Conservation (phyloP, 2,113 vertebrate genomes). For the Merops nubicus region DNA sequence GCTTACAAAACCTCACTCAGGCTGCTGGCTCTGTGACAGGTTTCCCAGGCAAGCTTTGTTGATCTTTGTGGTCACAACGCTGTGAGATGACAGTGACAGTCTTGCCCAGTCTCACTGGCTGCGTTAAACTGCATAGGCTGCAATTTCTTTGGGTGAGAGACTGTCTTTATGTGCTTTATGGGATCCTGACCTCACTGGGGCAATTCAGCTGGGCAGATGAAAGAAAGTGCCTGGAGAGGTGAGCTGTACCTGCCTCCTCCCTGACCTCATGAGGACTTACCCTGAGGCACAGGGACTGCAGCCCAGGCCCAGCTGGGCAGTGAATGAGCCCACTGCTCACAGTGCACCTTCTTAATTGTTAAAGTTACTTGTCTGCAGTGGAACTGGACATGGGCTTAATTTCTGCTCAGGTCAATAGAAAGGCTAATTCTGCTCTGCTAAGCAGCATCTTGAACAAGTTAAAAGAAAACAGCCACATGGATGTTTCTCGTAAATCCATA, state of each 20-base stretch:
- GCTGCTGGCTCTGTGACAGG: background rate
- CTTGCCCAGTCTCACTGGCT: background rate
- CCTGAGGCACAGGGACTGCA: background rate
- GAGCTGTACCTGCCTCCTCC: background rate
- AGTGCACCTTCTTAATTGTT: background rate
- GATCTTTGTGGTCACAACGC: background rate
- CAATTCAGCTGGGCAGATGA: background rate
- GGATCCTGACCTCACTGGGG: background rate
- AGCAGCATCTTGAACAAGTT: background rate
- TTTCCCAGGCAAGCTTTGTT: background rate
- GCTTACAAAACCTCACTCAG: background rate
- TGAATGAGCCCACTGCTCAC: background rate
- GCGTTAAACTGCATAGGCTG: background rate
- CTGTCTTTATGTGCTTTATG: background rate
- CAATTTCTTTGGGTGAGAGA: background rate
- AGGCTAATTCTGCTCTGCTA: background rate
- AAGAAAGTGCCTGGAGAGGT: background rate
- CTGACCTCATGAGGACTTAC: fast-evolving
- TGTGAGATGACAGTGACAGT: background rate
- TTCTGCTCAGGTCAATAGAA: background rate
- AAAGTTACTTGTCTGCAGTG: background rate
- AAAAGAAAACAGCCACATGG: background rate
- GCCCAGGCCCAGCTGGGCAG: background rate
- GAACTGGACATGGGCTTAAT: background rate
- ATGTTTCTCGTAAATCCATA: background rate